phyloP scores from a whole-genome alignment of 2,888 invertebrate species.

The Lepidonotus clava region DNA sequence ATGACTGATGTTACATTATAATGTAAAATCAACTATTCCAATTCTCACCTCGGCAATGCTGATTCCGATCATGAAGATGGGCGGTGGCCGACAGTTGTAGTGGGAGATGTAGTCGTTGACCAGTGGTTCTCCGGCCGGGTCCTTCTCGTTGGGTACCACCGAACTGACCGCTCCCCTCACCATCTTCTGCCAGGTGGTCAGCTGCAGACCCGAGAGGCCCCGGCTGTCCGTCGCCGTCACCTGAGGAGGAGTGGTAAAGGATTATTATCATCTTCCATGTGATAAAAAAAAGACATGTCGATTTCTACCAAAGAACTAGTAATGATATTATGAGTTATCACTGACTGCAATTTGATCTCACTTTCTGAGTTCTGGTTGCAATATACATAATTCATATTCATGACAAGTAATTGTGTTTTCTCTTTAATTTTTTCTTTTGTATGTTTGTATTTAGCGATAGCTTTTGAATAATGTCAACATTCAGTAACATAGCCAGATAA shows the following conservation, averaged over 20 bases:
- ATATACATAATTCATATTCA: too few relatives aligned
- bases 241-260: not conserved
- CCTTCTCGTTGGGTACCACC: conserved; percentile 79
- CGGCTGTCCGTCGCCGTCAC: conserved; percentile 9
- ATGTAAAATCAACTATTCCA: too few relatives aligned
- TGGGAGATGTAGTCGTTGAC: conserved; percentile 90
- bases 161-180: conserved; percentile 75
- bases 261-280: not conserved
- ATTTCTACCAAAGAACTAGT: too few relatives aligned
- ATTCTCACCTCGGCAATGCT: conserved; percentile 91
- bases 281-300: not conserved
- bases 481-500: too few relatives aligned
- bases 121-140: conserved; percentile 73
- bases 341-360: too few relatives aligned
- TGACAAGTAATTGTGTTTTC: too few relatives aligned
- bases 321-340: too few relatives aligned
- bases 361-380: too few relatives aligned
- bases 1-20: too few relatives aligned
- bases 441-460: too few relatives aligned
- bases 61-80: conserved; percentile 94
- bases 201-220: conserved; percentile 39
- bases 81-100: conserved; percentile 94
- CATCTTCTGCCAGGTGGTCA: conserved; percentile 68
- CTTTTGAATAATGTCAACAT: too few relatives aligned
- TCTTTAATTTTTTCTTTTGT: too few relatives aligned